These are phyloP conservation scores for Drosophila gaucha DNA, from an alignment of 2,888 invertebrate genomes.

Conservation along the genomic window DNA sequence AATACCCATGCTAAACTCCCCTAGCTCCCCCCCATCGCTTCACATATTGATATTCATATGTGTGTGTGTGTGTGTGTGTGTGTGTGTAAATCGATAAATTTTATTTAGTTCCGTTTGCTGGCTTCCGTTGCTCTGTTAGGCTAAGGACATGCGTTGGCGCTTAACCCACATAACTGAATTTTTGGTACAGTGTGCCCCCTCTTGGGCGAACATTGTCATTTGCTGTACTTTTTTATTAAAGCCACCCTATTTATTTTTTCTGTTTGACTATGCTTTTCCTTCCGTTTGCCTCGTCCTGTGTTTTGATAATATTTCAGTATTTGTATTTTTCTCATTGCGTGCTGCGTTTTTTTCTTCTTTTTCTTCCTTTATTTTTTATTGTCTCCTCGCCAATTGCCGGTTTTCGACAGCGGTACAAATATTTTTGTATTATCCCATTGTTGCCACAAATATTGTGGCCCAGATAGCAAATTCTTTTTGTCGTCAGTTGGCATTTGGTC, in stretches of 20 bases:
- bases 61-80: conserved; percentile 1
- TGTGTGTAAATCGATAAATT: conserved; percentile 67
- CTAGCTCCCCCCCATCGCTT: not conserved
- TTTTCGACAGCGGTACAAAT: conserved; percentile 42
- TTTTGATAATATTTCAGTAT: conserved; percentile 60
- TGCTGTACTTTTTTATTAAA: conserved; percentile 25
- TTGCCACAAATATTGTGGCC: conserved; percentile 52
- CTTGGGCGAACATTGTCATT: conserved; percentile 3
- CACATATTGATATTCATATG: conserved; percentile 15
- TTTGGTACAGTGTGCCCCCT: conserved; percentile 21
- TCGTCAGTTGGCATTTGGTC: conserved; percentile 6
- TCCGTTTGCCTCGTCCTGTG: conserved; percentile 15
- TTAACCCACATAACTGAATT: conserved; percentile 62
- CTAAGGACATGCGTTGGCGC: conserved; percentile 63
- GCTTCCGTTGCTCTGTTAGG: conserved; percentile 32
- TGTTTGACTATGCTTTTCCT: conserved; percentile 52
- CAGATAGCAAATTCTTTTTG: conserved; percentile 13
- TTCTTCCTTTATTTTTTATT: conserved; percentile 14
- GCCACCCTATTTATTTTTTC: conserved; percentile 13
- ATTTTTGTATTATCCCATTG: conserved; percentile 41
- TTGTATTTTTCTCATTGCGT: conserved; percentile 53
- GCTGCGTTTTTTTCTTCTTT: conserved; percentile 21
- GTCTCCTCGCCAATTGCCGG: conserved; percentile 36
- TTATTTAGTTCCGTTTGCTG: conserved; percentile 64
- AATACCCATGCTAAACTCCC: conserved; percentile 38